Evolutionary conservation across 2,113 vertebrate species (phyloP).

Genomic region (Nerophis lumbriciformis): DNA sequence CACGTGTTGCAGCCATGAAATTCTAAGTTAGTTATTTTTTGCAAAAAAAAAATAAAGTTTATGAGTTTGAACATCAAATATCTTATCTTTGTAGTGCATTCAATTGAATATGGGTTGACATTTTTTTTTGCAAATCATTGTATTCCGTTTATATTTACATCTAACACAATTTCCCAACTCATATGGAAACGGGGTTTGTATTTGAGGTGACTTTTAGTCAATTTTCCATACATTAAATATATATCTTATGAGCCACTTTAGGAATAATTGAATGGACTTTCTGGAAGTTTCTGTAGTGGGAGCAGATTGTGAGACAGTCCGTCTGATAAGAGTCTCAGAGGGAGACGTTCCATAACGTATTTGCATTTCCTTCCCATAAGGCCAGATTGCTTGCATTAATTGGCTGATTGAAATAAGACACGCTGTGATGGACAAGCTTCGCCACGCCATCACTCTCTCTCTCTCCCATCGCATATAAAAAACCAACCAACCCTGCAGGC

Average conservation of each 20-base stretch:
- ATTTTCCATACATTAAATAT: slow-evolving; percentile 28
- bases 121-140: too few relatives aligned
- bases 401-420: slow-evolving; percentile 23
- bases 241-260: slow-evolving; percentile 30
- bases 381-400: slow-evolving; percentile 14
- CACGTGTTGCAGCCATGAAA: too few relatives aligned
- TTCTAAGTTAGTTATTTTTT: too few relatives aligned
- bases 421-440: slow-evolving; percentile 17
- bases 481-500: slow-evolving; percentile 5
- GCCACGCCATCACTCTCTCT: not conserved
- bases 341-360: slow-evolving; percentile 21
- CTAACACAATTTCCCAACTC: too few relatives aligned
- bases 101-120: too few relatives aligned
- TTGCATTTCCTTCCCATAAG: slow-evolving; percentile 22
- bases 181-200: too few relatives aligned
- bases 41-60: too few relatives aligned
- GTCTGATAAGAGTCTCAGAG: slow-evolving; percentile 20
- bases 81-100: too few relatives aligned
- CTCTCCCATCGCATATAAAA: not conserved
- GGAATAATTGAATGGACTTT: slow-evolving; percentile 31
- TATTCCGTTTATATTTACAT: too few relatives aligned
- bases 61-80: too few relatives aligned
- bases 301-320: slow-evolving; percentile 7
- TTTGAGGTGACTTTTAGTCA: slow-evolving; percentile 29
- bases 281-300: slow-evolving; percentile 24